Evolutionary conservation across 1,140 invertebrate species (phyloP).

Genomic region (Pollicipes pollicipes): DNA sequence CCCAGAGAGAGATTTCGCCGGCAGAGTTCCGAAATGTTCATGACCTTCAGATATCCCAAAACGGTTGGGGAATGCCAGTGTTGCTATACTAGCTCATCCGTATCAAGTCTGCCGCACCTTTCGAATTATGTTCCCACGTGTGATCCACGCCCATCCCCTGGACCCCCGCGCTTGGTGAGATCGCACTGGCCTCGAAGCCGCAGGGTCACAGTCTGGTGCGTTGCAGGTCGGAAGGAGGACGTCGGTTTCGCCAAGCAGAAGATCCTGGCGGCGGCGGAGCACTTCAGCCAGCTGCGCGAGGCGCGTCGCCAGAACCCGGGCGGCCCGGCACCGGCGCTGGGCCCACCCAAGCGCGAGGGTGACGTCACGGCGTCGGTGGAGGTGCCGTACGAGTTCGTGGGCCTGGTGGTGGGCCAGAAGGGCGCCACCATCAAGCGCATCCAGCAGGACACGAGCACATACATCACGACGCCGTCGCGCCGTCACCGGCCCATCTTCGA

Average conservation of each 20-base stretch:
- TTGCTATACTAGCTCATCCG: no score
- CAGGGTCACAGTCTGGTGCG: no score
- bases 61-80: no score
- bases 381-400: constrained; percentile 94
- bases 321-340: constrained; percentile 21
- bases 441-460: constrained; percentile 98
- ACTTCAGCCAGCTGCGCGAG: constrained; percentile 96
- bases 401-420: constrained; percentile 94
- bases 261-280: constrained; percentile 94
- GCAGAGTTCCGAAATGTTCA: no score
- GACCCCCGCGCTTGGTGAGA: no score
- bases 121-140: no score
- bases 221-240: constrained; percentile 76
- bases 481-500: constrained; percentile 99
- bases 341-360: constrained; percentile 53
- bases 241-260: constrained; percentile 90
- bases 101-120: no score
- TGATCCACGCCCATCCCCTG: no score
- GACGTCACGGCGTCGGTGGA: constrained; percentile 93
- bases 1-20: no score
- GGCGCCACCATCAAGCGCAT: constrained; percentile 98
- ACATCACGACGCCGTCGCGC: constrained; percentile 93
- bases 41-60: no score
- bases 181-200: no score
- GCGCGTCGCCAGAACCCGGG: constrained; percentile 63